Evolutionary conservation across 2,113 vertebrate genomes (phyloP).

Genomic region (Capreolus pygargus): DNA sequence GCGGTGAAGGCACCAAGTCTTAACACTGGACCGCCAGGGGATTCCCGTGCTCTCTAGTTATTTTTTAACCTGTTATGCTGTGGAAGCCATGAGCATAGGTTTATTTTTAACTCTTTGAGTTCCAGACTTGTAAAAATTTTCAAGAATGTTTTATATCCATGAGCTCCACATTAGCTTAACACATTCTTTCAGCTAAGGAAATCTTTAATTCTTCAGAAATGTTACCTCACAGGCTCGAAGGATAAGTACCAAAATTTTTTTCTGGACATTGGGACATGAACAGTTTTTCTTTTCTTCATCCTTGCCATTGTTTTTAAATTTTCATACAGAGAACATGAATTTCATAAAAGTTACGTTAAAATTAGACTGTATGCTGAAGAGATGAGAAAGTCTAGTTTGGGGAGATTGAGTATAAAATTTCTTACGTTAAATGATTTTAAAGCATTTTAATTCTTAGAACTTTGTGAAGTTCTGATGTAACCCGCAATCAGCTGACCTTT

Average conservation of each 20-base stretch:
- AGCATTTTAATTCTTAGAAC: neutral
- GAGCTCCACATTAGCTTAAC: neutral
- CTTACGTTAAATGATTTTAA: neutral
- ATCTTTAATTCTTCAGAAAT: neutral
- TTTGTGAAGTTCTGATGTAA: neutral
- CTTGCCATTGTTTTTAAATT: neutral
- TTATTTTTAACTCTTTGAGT: constrained; percentile 5
- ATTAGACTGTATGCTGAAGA: neutral
- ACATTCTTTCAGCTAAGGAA: neutral
- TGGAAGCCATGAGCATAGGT: neutral
- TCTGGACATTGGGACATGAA: neutral
- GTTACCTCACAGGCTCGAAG: neutral
- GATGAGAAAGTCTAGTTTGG: neutral
- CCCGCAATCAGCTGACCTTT: neutral
- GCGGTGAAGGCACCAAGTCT: neutral
- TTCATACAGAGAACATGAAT: neutral
- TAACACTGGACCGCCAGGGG: neutral
- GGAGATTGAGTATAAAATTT: neutral
- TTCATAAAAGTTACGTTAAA: constrained; percentile 12
- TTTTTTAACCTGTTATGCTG: neutral
- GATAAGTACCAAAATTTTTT: neutral
- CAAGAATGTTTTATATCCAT: neutral
- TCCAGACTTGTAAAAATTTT: neutral
- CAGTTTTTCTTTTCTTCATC: neutral
- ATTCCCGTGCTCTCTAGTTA: neutral